Base-by-base conservation (phyloP, 2,797 vertebrate species). In the Phalanger gymnotis region DNA sequence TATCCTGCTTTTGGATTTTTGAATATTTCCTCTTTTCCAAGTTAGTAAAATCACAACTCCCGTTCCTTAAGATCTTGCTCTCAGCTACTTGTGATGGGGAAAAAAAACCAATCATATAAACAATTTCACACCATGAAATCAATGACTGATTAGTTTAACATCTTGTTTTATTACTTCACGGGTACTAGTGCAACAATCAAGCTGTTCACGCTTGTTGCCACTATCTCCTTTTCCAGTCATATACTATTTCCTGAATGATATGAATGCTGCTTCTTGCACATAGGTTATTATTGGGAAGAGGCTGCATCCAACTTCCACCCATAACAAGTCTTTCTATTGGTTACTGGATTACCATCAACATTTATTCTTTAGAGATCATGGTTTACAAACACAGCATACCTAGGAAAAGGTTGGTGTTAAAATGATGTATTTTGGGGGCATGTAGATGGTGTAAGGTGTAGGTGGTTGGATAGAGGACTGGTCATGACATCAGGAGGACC, bases 1-100 rank as follows among this genome's bases (percentile, higher is more conserved):
- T 92, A 95, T 53, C 92, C n/a, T 53, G 30, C 13, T 97, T 95
- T 94, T 53, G 1, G 13, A 34, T 61, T 52, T 92, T 92, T 53
- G 3, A 31, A 73, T 95, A 51, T 27, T 58, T 87, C 61, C 34
- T 93, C 66, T 87, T 66, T 27, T 73, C 51, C 2, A 95, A 90
- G 40, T 95, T 54, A 94, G 5, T 6, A 90, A 14, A 56, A 61
- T 31, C 30, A 57, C 56, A 57, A 58, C 10, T 58, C 30, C 30
- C 9, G 31, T 58, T 58, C 30, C 30, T 58, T 58, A 2, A 61
- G 58, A 34, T 61, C 58, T 61, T 61, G 57, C 9, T 58, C 31
- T 61, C 13, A 34, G 58, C 58, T 61, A 61, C 57, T 31, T 58
- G 57, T 61, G 30, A 61, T 34, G 13, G 31, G 31, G 13, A 34